phyloP scores from a whole-genome alignment of 92 coral and sea anemone genomes.

The Phenganax stokvisi region DNA sequence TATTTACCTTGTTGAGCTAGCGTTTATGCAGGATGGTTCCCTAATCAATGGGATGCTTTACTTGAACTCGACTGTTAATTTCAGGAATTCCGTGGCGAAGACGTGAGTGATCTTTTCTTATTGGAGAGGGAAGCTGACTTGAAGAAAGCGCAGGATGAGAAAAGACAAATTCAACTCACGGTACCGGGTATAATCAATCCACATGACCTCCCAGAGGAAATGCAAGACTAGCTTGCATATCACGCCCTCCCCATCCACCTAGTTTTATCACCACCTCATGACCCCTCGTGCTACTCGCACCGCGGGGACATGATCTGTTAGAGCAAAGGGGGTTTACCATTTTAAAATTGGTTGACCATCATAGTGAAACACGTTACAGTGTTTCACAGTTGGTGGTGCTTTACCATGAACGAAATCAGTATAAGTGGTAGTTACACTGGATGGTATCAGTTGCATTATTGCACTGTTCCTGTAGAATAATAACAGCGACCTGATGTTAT shows the following conservation, averaged over 20 bases:
- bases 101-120: constrained; percentile 72
- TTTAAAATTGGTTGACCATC: background rate
- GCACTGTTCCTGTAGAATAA: too few relatives aligned
- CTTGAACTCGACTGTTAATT: background rate
- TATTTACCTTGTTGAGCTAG: background rate
- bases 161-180: constrained; percentile 78
- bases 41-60: background rate
- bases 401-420: too few relatives aligned
- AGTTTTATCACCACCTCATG: background rate
- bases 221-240: constrained; percentile 74
- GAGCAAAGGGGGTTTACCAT: constrained; percentile 4
- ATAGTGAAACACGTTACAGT: background rate
- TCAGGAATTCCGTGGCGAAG: constrained; percentile 89
- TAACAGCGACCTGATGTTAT: too few relatives aligned
- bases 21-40: background rate
- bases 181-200: constrained; percentile 97
- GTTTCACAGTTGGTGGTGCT: too few relatives aligned
- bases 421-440: too few relatives aligned
- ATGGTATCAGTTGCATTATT: too few relatives aligned
- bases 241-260: background rate
- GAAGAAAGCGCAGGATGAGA: constrained; percentile 83
- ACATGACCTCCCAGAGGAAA: constrained; percentile 97
- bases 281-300: background rate
- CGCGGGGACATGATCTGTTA: constrained; percentile 11
- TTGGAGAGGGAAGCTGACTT: constrained; percentile 86